Percentiles rank a stretch among this genome's conserved stretches.
Evolutionary conservation across 2,888 invertebrate genomes (phyloP).

Genomic region (Gari tellinella): DNA sequence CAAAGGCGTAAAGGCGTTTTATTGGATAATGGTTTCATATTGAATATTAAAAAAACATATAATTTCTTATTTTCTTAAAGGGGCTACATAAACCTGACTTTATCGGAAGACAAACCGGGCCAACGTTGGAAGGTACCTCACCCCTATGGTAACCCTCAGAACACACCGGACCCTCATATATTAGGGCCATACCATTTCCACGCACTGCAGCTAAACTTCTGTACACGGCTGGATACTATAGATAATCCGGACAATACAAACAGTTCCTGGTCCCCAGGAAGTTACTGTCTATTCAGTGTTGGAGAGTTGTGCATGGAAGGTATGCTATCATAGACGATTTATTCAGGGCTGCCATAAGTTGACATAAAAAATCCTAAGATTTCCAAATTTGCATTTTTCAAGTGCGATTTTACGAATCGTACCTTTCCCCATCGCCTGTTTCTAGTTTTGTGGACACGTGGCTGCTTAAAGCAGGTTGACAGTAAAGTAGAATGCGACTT

Average conservation of each 20-base stretch:
- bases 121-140: conserved; percentile 47
- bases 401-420: too few relatives aligned
- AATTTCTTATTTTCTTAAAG: conserved; percentile 5
- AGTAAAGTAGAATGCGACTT: too few relatives aligned
- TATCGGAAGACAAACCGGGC: conserved; percentile 1
- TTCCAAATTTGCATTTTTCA: too few relatives aligned
- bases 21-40: too few relatives aligned
- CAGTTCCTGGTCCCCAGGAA: conserved; percentile 43
- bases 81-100: conserved; percentile 54
- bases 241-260: neutral
- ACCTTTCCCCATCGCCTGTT: too few relatives aligned
- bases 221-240: conserved; percentile 19
- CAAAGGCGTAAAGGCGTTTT: too few relatives aligned
- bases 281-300: conserved; percentile 51
- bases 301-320: conserved; percentile 43
- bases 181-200: conserved; percentile 52
- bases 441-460: too few relatives aligned
- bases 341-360: too few relatives aligned
- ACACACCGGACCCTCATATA: conserved; percentile 44
- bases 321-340: conserved; percentile 2
- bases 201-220: conserved; percentile 57
- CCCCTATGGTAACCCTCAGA: conserved; percentile 1
- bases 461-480: too few relatives aligned
- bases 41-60: too few relatives aligned
- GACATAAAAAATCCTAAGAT: too few relatives aligned